Evolutionary conservation across 2,888 invertebrate genomes (phyloP), one percentile per base, ranked within the genome.

Genomic region (Auanema freiburgensis): DNA sequence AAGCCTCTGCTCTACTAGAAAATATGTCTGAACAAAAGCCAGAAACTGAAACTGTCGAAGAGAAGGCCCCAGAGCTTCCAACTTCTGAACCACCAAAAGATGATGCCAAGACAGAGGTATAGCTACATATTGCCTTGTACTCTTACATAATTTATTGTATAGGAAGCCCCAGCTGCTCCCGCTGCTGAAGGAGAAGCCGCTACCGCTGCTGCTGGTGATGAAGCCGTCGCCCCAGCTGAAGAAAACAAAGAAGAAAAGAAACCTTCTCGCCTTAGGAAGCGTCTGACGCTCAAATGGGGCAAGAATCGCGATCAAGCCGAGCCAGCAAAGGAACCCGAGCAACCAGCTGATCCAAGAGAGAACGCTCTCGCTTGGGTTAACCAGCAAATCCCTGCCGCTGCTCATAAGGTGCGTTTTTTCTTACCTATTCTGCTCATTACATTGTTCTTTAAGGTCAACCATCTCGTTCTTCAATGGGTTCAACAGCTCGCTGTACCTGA

Each of bases 331-430:
- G 78, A 75, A 68, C 71, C 69, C 18, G 78, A 79, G 51, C 76
- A 71, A 46, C 77, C 79, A 24, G 76, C 74, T 58, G 77, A 79
- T 60, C 75, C 74, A n/a, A 70, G 73, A 42, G 79, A 79, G 56
- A 76, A 80, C 58, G 74, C 76, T 21, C 57, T 80, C 57, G 79
- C 74, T 53, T 80, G 80, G 80, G 69, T 79, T 53, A 69, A 65
- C 24, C 76, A 77, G 57, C 79, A 79, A 68, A 78, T 77, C 53
- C 76, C 79, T n/a, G 71, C 66, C 51, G 80, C 79, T 54, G 77
- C 77, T 25, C 80, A 80, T 69, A 80, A 80, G 74, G 79, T 77
- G 21, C 53, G 67, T 53, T 42, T 46, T 16, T 16, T 18, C 14
- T 40, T 55, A 33, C 18, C 33, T 6, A 14, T 41, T 33, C 0